Base-by-base conservation (phyloP, 1,140 invertebrate genomes). In the Ceratosolen fusciceps region DNA sequence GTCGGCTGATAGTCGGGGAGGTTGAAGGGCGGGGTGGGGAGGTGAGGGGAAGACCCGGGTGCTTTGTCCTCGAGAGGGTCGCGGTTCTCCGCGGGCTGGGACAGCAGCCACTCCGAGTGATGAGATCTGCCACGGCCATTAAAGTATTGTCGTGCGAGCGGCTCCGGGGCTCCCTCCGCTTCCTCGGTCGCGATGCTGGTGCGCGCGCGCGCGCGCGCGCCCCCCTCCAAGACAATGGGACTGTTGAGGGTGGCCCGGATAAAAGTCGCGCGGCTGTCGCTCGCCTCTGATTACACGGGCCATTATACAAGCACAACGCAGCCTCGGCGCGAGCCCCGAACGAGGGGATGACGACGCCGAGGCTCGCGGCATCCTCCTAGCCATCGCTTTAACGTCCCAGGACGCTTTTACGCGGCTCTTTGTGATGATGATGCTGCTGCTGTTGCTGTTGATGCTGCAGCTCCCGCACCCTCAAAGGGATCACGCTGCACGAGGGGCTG, bases 231-330 rank as follows among this genome's bases (percentile, higher is more conserved):
- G 34, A 85, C 85, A 85, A 85, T 85, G 83, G 80, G 60, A 77
- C 80, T 80, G 60, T 77, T 71, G 70, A 37, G 80, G 79, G 71
- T 80, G 82, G 80, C 82, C 81, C 82, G 70, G 56, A 80, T 79
- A 80, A 78, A 71, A 72, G 77, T 68, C 71, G 82, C 74, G 82
- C 49, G 74, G 54, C 74, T 85, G 84, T 85, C 85, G 84, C 84
- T 86, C 83, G 85, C 83, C 82, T 83, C 83, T 86, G 85, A 86
- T 86, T 86, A 86, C 85, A 86, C 83, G 85, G 82, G 58, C 85
- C 85, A 86, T 86, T 86, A 85, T 86, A 83, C 85, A 85, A 84
- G 83, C 79, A 86, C 82, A 86, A 85, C 84, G 83, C 81, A 74
- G 80, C 68, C 68, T 56, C n/a, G n/a, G 68, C 52, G 73, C 37